Base-by-base conservation (phyloP, 2,113 vertebrate genomes). In the Coptodon bakossiorum region DNA sequence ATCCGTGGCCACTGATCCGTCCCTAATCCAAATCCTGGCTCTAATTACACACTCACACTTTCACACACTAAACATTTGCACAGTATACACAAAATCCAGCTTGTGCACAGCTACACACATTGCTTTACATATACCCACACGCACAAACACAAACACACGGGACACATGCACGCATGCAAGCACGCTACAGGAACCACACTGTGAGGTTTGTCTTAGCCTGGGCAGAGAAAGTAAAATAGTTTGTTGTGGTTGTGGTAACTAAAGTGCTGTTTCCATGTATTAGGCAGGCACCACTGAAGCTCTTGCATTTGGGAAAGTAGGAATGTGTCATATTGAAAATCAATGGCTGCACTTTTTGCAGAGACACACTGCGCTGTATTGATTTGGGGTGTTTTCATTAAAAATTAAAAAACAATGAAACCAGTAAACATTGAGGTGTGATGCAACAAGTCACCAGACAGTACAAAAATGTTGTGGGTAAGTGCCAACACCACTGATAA, bases 1-100 rank as follows among this genome's bases (percentile, higher is more conserved):
- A 88, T 90, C 82, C 52, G 85, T 2, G 10, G 31, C 83, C 34
- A 79, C 86, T 92, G 92, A 95, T 91, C 93, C 89, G 13, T 94
- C 82, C 82, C 90, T 94, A 93, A 95, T 93, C 91, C 91, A 91
- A 94, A 95, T 89, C 83, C 81, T 89, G 83, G 73, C 89, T 86
- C 85, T 88, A 93, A 93, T 92, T 91, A 90, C 81, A 90, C 68
- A 89, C 79, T 43, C 68, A 84, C 56, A 90, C 17, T 45, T 34
- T 17, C 73, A 68, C 83, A 88, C 88, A 90, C 50, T 90, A 85
- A 81, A 87, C 38, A 79, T 73, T 80, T 83, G 24, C 50, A 82
- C 85, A 87, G 43, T 31, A 82, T 45, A 34, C 86, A 78, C 79
- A 84, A 79, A 84, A 57, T 91, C 56, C 50, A 24, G 27, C 79